Evolutionary conservation across 1,140 invertebrate genomes (phyloP).

Genomic region (Neoseiulus cucumeris): DNA sequence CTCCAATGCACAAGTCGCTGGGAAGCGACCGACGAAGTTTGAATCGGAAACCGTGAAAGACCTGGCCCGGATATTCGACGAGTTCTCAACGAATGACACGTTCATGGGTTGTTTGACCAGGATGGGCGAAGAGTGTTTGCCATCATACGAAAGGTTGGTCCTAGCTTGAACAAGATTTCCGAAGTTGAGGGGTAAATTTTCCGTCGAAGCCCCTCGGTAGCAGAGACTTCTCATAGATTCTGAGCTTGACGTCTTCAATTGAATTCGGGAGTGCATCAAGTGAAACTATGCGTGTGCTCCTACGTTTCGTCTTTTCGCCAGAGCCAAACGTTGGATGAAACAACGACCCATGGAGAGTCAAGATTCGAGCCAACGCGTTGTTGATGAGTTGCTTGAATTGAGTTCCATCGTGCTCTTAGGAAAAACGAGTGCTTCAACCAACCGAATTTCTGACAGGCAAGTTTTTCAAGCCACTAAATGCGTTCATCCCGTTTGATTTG

Average conservation of each 20-base stretch:
- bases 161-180: neutral
- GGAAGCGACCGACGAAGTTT: neutral
- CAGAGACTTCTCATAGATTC: neutral
- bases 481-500: no score
- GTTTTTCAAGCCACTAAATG: no score
- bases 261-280: neutral
- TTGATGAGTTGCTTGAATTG: neutral
- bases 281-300: neutral
- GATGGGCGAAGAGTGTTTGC: neutral
- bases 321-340: slow-evolving; percentile 4
- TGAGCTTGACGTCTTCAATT: neutral
- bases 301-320: neutral
- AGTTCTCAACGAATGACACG: neutral
- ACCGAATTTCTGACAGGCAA: neutral
- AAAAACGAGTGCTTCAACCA: neutral
- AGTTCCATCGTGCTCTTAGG: neutral
- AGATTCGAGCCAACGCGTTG: neutral
- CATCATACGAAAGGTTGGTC: neutral
- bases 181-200: neutral
- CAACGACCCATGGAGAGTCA: neutral
- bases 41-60: neutral
- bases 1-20: neutral
- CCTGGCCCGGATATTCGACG: neutral
- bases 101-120: neutral
- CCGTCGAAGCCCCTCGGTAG: neutral